Conservation (phyloP, 2,797 vertebrate genomes). For the Eulemur coronatus region DNA sequence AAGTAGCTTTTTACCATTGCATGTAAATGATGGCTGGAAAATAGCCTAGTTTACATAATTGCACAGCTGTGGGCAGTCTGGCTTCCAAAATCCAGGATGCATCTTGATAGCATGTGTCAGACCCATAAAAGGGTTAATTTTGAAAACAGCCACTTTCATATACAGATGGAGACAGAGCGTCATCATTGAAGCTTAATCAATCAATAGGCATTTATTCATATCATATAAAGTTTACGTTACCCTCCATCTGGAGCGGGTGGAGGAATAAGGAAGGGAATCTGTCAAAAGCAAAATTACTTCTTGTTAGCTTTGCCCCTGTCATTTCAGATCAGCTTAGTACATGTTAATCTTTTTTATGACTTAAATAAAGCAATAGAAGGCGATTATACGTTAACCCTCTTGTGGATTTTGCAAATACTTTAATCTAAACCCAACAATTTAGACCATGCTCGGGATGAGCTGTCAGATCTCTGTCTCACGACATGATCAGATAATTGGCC, state of each 20-base stretch:
- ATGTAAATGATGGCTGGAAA: constrained; percentile 65
- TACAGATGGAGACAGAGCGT: constrained; percentile 65
- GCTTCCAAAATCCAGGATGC: constrained; percentile 68
- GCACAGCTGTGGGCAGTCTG: constrained; percentile 73
- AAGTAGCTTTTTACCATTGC: constrained; percentile 73
- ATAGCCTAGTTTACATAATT: constrained; percentile 61
- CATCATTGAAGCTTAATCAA: constrained; percentile 70
- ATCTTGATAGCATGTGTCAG: constrained; percentile 47
- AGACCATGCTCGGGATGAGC: not conserved
- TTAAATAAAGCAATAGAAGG: constrained; percentile 72
- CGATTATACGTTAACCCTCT: constrained; percentile 63
- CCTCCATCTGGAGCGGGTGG: constrained; percentile 66
- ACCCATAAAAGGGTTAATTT: constrained; percentile 74
- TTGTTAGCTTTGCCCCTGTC: constrained; percentile 70
- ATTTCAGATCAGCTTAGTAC: constrained; percentile 53
- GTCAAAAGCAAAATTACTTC: constrained; percentile 73
- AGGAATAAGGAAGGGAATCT: constrained; percentile 64
- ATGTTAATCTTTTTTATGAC: constrained; percentile 72
- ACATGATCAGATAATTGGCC: constrained; percentile 29
- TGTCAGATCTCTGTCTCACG: constrained; percentile 40
- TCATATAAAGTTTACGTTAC: constrained; percentile 69
- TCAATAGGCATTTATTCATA: constrained; percentile 75
- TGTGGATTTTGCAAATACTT: constrained; percentile 58
- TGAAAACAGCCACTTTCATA: constrained; percentile 57
- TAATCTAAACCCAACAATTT: constrained; percentile 46